Base-by-base conservation (phyloP, 2,113 vertebrate genomes). In the Glaucomys volans region DNA sequence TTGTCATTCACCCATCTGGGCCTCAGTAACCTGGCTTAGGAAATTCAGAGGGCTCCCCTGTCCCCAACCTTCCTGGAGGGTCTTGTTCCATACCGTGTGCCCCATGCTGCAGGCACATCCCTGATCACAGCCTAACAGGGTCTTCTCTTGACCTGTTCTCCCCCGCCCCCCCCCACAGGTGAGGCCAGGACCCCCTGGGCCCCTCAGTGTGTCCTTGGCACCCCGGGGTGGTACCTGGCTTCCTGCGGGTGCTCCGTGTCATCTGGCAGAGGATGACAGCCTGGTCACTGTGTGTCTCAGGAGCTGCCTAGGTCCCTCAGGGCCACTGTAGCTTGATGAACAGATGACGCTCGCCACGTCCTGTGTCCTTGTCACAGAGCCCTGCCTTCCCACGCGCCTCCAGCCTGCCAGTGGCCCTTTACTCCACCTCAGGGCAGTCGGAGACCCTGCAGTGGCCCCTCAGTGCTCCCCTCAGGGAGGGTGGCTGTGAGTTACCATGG, bases 31-130 rank as follows among this genome's bases (percentile, higher is more conserved):
- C 7, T n/a, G n/a, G 5, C 77, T 40, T 30, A 10, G 54, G n/a
- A 69, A 37, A 69, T 42, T 16, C 81, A 0, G 18, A 30, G 1
- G 32, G 24, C 35, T 8, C 22, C 74, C 96, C n/a, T 62, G 8
- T 40, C 32, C n/a, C 24, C 6, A 30, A 1, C 64, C 30, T 83
- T 35, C 42, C 24, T 40, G 40, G 18, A 44, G 4, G 50, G 81
- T 7, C 35, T 13, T 75, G 13, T 40, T 62, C 52, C 59, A 4
- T 20, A 50, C 28, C 37, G 32, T 37, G 7, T 13, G 2, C 5
- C 14, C 66, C 24, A 4, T 0, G 11, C 0, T 0, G 2, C 14
- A 20, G 3, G 40, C 32, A 14, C 57, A 24, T 9, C 5, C 28
- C 52, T 71, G n/a, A 17, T 11, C 69, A 18, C 0, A 0, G n/a